Percentiles rank a stretch among this genome's conserved stretches.
Evolutionary conservation across 1,140 invertebrate genomes (phyloP).

Genomic region (Heterodera schachtii): DNA sequence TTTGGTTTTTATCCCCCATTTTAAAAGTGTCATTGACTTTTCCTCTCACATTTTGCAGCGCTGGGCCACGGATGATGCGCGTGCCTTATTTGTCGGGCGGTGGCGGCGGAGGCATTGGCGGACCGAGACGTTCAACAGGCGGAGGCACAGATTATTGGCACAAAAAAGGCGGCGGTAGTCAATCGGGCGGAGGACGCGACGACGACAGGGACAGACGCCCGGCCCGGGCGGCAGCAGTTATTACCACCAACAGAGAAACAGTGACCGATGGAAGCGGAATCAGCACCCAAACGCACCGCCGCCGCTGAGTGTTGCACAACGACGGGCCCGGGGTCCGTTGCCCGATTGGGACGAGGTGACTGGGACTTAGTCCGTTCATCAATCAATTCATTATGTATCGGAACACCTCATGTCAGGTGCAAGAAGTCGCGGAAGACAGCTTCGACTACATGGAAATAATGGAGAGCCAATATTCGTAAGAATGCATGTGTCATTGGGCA

Average conservation of each 20-base stretch:
- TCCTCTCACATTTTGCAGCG: not conserved
- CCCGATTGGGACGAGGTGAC: constrained; percentile 64
- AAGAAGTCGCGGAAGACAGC: constrained; percentile 54
- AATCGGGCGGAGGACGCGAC: constrained; percentile 20
- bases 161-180: constrained; percentile 20
- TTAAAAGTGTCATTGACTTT: no score
- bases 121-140: not conserved
- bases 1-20: no score
- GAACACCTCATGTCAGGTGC: not conserved
- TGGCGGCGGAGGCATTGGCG: constrained; percentile 4
- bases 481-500: not conserved
- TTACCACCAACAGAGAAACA: constrained; percentile 21
- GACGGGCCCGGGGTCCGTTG: constrained; percentile 56
- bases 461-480: constrained; percentile 55
- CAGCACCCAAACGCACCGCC: constrained; percentile 42
- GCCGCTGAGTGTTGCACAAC: constrained; percentile 43
- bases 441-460: constrained; percentile 65
- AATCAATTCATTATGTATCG: not conserved
- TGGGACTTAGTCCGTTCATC: no score
- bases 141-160: constrained; percentile 34
- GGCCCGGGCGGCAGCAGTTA: not conserved
- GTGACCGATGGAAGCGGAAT: constrained; percentile 35
- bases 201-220: constrained; percentile 28
- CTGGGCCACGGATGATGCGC: constrained; percentile 2
- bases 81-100: not conserved